These are phyloP conservation scores for Drosophila subobscura DNA, from an alignment of 1,140 invertebrate species.

Conservation along the genomic window DNA sequence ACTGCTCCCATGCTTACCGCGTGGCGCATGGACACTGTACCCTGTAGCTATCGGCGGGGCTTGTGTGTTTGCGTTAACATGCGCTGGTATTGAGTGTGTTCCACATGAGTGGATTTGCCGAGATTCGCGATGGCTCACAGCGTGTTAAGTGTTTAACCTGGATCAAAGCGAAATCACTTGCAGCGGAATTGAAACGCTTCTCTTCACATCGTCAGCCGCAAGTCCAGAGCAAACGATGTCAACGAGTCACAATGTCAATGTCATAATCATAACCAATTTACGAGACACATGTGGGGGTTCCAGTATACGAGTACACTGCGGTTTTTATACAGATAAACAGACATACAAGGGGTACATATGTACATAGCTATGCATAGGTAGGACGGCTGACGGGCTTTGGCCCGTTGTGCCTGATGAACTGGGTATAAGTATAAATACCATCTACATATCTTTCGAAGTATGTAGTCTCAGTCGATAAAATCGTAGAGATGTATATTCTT, in stretches of 20 bases:
- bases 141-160: constrained; percentile 68
- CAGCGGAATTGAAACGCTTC: constrained; percentile 10
- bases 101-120: constrained; percentile 66
- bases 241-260: constrained; percentile 39
- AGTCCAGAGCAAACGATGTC: constrained; percentile 6
- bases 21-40: constrained; percentile 19
- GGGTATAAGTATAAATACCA: too few relatives aligned
- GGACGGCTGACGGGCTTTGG: too few relatives aligned
- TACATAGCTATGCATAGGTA: too few relatives aligned
- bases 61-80: constrained; percentile 15
- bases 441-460: too few relatives aligned
- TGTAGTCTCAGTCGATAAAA: too few relatives aligned
- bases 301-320: background rate
- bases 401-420: too few relatives aligned
- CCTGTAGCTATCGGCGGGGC: background rate
- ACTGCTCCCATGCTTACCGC: constrained; percentile 28
- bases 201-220: background rate
- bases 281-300: background rate
- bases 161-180: constrained; percentile 64
- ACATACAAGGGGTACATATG: too few relatives aligned
- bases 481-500: too few relatives aligned
- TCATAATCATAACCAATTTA: constrained; percentile 36
- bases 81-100: constrained; percentile 61
- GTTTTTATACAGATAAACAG: too few relatives aligned
- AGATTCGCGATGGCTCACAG: constrained; percentile 64